A percentile compares a stretch with the other conserved stretches of the same genome.
These are phyloP conservation scores for Lates japonicus DNA, from an alignment of 2,797 vertebrate species.

Conservation along the genomic window DNA sequence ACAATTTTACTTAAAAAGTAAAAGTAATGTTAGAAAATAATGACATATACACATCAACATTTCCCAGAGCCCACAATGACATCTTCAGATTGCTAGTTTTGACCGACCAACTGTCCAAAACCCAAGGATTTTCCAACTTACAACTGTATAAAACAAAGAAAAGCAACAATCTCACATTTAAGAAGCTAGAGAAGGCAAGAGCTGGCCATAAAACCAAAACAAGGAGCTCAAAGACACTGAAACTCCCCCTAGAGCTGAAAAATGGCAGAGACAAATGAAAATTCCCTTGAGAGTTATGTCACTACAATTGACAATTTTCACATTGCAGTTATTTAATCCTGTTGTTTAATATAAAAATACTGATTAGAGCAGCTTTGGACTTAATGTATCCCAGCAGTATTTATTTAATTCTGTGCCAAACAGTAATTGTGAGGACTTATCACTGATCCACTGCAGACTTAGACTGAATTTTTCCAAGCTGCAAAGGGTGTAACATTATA, in stretches of 20 bases:
- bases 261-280: neutral
- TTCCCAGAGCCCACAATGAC: too few species aligned
- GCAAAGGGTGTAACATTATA: constrained; percentile 42
- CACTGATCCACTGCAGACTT: constrained; percentile 42
- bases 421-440: constrained; percentile 35
- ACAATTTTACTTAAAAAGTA: too few species aligned
- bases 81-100: too few species aligned
- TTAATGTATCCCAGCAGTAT: constrained; percentile 55
- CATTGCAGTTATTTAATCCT: constrained; percentile 1
- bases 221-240: neutral
- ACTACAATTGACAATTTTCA: neutral
- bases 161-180: too few species aligned
- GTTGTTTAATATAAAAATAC: constrained; percentile 3
- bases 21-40: too few species aligned
- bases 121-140: too few species aligned
- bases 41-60: too few species aligned
- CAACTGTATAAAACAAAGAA: too few species aligned
- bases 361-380: constrained; percentile 42
- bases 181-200: too few species aligned
- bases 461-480: constrained; percentile 14
- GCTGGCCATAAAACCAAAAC: neutral
- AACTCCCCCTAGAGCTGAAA: neutral
- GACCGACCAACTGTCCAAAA: too few species aligned
- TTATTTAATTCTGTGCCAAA: constrained; percentile 29
- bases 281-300: neutral